Evolutionary conservation across 1,140 invertebrate species (phyloP), one percentile per base, ranked within the genome.

Genomic region (Apis dorsata): DNA sequence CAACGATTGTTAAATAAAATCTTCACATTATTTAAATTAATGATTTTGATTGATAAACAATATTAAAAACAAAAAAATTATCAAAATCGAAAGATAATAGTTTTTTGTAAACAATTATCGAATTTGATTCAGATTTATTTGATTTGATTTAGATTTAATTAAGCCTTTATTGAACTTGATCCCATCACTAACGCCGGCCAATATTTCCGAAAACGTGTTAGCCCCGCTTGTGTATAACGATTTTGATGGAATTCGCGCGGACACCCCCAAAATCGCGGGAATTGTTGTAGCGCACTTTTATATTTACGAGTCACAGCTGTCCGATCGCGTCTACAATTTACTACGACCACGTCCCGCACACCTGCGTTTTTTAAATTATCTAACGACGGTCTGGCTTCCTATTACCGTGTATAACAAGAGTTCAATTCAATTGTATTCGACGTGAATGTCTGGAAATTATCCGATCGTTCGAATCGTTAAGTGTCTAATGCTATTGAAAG

Each of bases 191-290:
- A 79, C 81, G 70, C 62, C 76, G 28, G 21, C 28, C 12, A 34
- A 28, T 28, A n/a, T 53, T 76, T 53, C 69, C 49, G 65, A 21
- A 24, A 69, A 34, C 62, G 44, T 24, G 21, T 24, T 44, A 28
- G 68, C 19, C 21, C 24, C 74, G 74, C n/a, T 12, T 21, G 44
- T 28, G 71, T 24, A 69, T 89, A 90, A 90, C 88, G 89, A 90
- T 90, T 89, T 73, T 84, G 81, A 86, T 57, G 65, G 65, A 90
- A 86, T 90, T 87, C 81, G 84, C 63, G 72, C 81, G 76, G 28
- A 49, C 66, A 15, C 19, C 65, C 63, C 15, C n/a, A 28, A 57
- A 60, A 70, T 62, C 69, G 70, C 62, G 44, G 65, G 74, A 68
- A 83, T 83, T 83, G 81, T 79, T 83, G 59, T 76, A 34, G 51